Evolutionary conservation across 2,888 invertebrate species (phyloP).

Genomic region (Callosobruchus maculatus): DNA sequence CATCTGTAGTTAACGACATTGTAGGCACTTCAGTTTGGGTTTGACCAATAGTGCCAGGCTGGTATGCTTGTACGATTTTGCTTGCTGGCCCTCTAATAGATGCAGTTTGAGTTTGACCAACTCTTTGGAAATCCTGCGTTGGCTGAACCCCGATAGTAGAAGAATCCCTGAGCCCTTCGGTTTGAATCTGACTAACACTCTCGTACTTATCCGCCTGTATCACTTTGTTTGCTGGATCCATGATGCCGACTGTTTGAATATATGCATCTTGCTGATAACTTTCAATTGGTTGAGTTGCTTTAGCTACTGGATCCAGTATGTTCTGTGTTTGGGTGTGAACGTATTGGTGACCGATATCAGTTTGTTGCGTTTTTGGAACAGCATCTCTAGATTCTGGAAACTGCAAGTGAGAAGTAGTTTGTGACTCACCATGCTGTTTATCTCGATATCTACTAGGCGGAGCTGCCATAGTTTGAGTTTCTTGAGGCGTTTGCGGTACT

Average conservation of each 20-base stretch:
- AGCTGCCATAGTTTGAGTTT: too few relatives aligned
- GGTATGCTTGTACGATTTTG: background rate
- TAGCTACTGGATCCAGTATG: background rate
- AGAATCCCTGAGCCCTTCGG: background rate
- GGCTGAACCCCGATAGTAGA: background rate
- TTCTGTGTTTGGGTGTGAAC: background rate
- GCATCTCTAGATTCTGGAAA: background rate
- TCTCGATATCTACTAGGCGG: too few relatives aligned
- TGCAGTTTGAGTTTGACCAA: conserved; percentile 1
- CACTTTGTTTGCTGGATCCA: background rate
- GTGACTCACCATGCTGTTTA: too few relatives aligned
- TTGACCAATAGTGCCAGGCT: background rate
- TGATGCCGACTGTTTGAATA: background rate
- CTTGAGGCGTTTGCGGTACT: too few relatives aligned
- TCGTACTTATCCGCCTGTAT: conserved; percentile 1
- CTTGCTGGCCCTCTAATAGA: background rate
- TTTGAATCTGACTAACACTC: background rate
- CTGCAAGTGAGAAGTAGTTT: background rate
- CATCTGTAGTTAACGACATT: background rate
- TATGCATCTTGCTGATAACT: background rate
- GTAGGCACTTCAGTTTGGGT: background rate
- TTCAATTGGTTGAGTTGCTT: background rate
- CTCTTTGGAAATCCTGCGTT: background rate
- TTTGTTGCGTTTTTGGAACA: background rate
- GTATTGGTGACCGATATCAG: background rate